Evolutionary conservation across 2,113 vertebrate species (phyloP).

Genomic region (Odobenus rosmarus): DNA sequence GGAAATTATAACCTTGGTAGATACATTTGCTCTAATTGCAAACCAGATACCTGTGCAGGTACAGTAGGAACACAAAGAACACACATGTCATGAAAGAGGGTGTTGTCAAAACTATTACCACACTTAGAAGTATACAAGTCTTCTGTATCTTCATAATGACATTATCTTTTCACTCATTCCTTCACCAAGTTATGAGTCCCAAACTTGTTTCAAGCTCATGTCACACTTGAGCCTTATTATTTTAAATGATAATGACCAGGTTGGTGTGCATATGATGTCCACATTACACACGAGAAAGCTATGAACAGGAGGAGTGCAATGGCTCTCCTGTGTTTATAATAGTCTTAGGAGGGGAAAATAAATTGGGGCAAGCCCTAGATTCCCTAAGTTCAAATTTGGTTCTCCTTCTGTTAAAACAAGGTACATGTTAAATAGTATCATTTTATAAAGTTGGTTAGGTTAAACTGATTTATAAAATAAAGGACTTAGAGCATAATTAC

Average conservation of each 20-base stretch:
- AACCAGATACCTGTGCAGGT: neutral
- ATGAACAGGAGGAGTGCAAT: neutral
- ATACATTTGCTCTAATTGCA: neutral
- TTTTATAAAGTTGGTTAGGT: conserved; percentile 6
- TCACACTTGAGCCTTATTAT: neutral
- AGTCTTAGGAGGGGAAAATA: neutral
- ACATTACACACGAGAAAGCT: neutral
- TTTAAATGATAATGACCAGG: neutral
- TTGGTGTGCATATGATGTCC: neutral
- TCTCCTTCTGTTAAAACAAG: neutral
- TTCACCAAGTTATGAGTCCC: neutral
- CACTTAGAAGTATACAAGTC: neutral
- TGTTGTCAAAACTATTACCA: neutral
- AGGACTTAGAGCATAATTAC: conserved; percentile 4
- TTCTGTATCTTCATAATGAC: neutral
- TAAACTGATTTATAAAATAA: conserved; percentile 27
- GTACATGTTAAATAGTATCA: neutral
- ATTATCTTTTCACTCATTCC: neutral
- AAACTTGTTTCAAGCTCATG: neutral
- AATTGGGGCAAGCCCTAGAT: neutral
- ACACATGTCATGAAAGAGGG: neutral
- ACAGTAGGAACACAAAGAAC: neutral
- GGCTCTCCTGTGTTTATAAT: neutral
- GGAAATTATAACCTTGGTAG: neutral
- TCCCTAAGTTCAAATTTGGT: neutral